Conservation (phyloP, 2,888 invertebrate species). For the Idaea biselata region DNA sequence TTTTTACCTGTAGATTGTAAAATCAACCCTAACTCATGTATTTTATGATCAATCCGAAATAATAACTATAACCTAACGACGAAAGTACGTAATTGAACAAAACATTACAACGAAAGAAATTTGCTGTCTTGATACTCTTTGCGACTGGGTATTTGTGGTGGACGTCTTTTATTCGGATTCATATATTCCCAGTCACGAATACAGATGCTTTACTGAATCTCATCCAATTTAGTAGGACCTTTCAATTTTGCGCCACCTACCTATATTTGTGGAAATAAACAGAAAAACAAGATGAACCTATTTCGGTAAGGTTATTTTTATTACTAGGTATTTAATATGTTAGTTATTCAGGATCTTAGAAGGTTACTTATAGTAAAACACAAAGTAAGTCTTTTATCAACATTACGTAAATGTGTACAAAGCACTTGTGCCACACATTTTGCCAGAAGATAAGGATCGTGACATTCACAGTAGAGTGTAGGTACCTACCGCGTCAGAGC, state of each 20-base stretch:
- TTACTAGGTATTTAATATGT: no score
- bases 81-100: background rate
- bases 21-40: no score
- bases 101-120: constrained; percentile 2
- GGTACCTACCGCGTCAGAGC: constrained; percentile 17
- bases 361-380: background rate
- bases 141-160: constrained; percentile 13
- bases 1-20: no score
- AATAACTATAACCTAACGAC: background rate
- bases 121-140: constrained; percentile 10
- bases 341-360: background rate
- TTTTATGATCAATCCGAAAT: no score
- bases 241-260: no score
- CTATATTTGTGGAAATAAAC: no score
- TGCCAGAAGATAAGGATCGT: constrained; percentile 23
- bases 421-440: constrained; percentile 21
- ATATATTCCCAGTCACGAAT: constrained; percentile 26
- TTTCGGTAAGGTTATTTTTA: no score
- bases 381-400: constrained; percentile 17
- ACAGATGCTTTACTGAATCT: constrained; percentile 24
- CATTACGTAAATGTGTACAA: constrained; percentile 20
- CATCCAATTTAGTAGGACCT: constrained; percentile 11
- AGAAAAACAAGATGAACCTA: no score
- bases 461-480: constrained; percentile 19
- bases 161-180: constrained; percentile 14